phyloP scores from a whole-genome alignment of 2,888 invertebrate genomes.

The Andrena haemorrhoa region DNA sequence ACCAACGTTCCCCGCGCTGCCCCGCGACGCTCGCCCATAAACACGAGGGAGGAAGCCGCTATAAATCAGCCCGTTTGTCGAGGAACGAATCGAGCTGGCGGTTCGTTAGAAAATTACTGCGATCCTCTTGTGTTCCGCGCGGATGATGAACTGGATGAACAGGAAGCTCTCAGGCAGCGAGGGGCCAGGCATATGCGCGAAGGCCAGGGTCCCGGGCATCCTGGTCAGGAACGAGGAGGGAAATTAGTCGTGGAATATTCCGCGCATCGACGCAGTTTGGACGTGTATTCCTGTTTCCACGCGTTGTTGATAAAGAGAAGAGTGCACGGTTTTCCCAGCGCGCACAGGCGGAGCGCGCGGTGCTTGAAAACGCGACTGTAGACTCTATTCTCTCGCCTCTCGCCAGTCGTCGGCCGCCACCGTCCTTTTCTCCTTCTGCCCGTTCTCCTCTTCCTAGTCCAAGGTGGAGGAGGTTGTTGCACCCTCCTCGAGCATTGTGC shows the following conservation, averaged over 20 bases:
- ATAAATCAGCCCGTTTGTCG: slow-evolving; percentile 57
- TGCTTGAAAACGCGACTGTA: slow-evolving; percentile 59
- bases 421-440: slow-evolving; percentile 27
- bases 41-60: slow-evolving; percentile 57
- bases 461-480: slow-evolving; percentile 73
- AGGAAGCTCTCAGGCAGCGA: background rate
- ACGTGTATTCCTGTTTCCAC: too few species aligned
- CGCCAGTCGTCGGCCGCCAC: slow-evolving; percentile 4
- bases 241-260: too few species aligned
- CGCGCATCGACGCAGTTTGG: too few species aligned
- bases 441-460: slow-evolving; percentile 55
- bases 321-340: too few species aligned
- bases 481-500: slow-evolving; percentile 70
- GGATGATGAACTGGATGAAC: slow-evolving; percentile 2
- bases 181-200: background rate
- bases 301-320: too few species aligned
- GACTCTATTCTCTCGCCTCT: slow-evolving; percentile 46
- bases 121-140: slow-evolving; percentile 12
- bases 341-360: slow-evolving; percentile 9
- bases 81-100: slow-evolving; percentile 57
- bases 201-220: too few species aligned
- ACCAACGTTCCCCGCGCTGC: background rate
- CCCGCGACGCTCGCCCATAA: slow-evolving; percentile 46
- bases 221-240: too few species aligned
- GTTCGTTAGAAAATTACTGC: slow-evolving; percentile 58